Base-by-base conservation (phyloP, 2,113 vertebrate genomes). In the Stictonetta naevosa region DNA sequence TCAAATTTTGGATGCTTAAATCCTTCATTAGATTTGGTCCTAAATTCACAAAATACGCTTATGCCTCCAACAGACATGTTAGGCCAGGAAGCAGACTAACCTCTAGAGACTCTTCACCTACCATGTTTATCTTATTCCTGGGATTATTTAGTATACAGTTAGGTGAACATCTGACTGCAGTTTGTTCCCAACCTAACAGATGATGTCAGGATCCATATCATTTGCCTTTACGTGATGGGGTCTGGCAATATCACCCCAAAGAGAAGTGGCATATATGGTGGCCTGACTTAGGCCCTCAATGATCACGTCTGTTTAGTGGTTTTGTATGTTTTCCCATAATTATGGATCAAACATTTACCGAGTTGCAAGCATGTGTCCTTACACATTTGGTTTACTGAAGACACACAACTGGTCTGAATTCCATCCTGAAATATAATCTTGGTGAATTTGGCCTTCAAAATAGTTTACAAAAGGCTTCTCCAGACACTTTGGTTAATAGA, bases 301-400 rank as follows among this genome's bases (percentile, higher is more conserved):
- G 26, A 8, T 79, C 40, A 62, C 50, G 13, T 40, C 22, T 15
- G 13, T 80, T 63, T 42, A 36, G 8, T 28, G 38, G n/a, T 55
- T 15, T 86, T 34, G 46, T 10, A 34, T 58, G 46, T 53, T 75
- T 1, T 83, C 2, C n/a, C 28, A 8, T 34, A 86, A 33, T 6
- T 59, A 22, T 3, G 10, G 21, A 40, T 31, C 10, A 67, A 84
- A 77, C 10, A 23, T 28, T 2, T 17, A 42, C 14, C 36, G 73
- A 42, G 28, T 59, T 17, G 18, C 5, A 85, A 64, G 2, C 2
- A 15, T 8, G 1, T 0, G 0, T 55, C 8, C 13, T 90, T 48
- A 59, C 2, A 34, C 2, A 10, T 62, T 15, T 29, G 59, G 16
- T 66, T 55, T 48, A 48, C 46, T 48, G 46, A 48, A 48, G 20